Evolutionary conservation across 2,888 invertebrate genomes (phyloP), one percentile per base, ranked within the genome.

Genomic region (Cyrtodaria siliqua): DNA sequence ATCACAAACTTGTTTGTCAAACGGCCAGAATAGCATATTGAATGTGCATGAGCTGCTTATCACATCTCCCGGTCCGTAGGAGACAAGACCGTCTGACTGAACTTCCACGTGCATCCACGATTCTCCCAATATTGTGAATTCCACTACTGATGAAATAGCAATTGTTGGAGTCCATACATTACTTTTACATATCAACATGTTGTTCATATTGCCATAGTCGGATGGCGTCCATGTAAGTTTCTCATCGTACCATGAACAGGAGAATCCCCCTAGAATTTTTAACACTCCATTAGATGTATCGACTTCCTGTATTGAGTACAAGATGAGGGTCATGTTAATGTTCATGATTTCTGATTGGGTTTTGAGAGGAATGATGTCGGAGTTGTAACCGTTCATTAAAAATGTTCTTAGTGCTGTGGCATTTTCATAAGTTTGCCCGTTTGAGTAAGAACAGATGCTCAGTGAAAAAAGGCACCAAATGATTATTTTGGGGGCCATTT

Each of bases 11-110:
- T 73, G 73, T 47, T 63, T 67, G 40, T 73, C 73, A 40, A 62
- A 73, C 8, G 73, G 73, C 73, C 73, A 73, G 42, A 47, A 72
- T 49, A 61, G 66, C 61, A 72, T 62, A n/a, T 67, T 69, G 27
- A 69, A 61, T 1, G 9, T 26, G 24, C 69, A 69, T 2, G 47
- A 0, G 29, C 49, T 61, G 18, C 47, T 42, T 14, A 60, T 18
- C 0, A 68, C 53, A 18, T 50, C 24, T n/a, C 40, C 68, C 9
- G 60, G 53, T 14, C 24, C 3, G 12, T 14, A 53, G 4, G 8
- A 38, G 42, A 60, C 68, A 2, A 27, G 42, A 24, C 68, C 68
- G n/a, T 60, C 52, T 27, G 27, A 24, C 14, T 9, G 27, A 24
- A 33, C 12, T 12, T 33, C 33, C 33, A 68, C 73, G 44, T 74